Conservation (phyloP, 2,888 invertebrate genomes). For the Cephus runcator region DNA sequence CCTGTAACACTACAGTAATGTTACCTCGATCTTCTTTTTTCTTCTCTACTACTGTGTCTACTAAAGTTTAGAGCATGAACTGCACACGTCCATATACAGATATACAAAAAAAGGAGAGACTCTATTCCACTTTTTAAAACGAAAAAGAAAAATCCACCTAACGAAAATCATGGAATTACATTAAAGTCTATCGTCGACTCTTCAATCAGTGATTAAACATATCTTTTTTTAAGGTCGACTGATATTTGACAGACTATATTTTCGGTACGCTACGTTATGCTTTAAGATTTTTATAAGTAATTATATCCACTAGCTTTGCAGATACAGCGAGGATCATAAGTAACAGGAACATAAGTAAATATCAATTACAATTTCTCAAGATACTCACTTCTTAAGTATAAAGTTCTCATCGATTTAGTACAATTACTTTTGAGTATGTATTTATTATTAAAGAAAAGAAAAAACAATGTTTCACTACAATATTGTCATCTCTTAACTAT, state of each 20-base stretch:
- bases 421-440: not conserved
- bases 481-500: not conserved
- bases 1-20: conserved; percentile 41
- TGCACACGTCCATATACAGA: conserved; percentile 41
- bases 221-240: conserved; percentile 34
- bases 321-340: not conserved
- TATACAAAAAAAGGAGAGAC: conserved; percentile 29
- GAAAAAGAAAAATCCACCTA: conserved; percentile 29
- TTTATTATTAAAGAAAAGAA: not conserved
- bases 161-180: conserved; percentile 29
- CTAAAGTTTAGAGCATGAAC: conserved; percentile 39
- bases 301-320: not conserved
- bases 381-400: not conserved
- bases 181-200: conserved; percentile 64
- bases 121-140: conserved; percentile 21
- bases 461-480: not conserved
- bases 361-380: not conserved
- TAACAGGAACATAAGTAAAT: not conserved
- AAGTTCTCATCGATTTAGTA: not conserved
- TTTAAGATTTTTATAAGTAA: not conserved
- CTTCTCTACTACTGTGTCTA: conserved; percentile 28
- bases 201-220: conserved; percentile 56
- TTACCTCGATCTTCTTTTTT: conserved; percentile 23
- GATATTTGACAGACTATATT: conserved; percentile 47
- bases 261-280: conserved; percentile 33